Conservation (phyloP, 2,888 invertebrate species). For the Diadromus collaris region DNA sequence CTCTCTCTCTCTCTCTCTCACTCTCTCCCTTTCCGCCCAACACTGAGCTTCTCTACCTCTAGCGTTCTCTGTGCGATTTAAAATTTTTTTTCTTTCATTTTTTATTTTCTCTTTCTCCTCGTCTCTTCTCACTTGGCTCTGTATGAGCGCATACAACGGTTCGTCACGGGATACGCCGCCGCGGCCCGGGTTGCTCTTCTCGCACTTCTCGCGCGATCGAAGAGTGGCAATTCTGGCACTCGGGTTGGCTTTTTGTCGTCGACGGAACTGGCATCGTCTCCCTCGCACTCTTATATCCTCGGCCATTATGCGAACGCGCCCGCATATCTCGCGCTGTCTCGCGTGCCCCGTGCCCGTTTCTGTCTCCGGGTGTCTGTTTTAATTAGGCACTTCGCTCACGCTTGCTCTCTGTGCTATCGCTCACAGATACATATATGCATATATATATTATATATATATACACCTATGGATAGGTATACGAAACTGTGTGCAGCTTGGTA, state of each 20-base stretch:
- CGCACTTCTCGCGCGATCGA: conserved; percentile 76
- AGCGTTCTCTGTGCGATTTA: conserved; percentile 61
- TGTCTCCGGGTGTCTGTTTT: conserved; percentile 80
- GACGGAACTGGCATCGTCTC: conserved; percentile 76
- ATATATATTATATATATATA: conserved; percentile 58
- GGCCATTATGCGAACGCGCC: conserved; percentile 69
- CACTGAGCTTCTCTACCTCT: conserved; percentile 60
- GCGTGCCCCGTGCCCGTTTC: conserved; percentile 69
- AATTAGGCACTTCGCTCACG: conserved; percentile 81
- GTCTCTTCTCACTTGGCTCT: conserved; percentile 55
- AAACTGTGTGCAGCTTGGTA: conserved; percentile 8
- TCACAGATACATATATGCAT: conserved; percentile 59
- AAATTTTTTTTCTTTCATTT: too few relatives aligned
- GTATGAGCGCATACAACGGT: conserved; percentile 26
- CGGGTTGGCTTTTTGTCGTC: conserved; percentile 74
- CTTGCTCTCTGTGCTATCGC: conserved; percentile 57
- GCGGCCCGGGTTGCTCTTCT: conserved; percentile 71
- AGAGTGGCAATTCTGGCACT: conserved; percentile 80
- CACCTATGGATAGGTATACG: conserved; percentile 15
- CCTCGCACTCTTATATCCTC: conserved; percentile 72
- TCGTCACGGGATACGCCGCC: conserved; percentile 2
- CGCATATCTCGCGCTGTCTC: conserved; percentile 54
- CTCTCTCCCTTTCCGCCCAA: conserved; percentile 49
- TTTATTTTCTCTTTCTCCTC: conserved; percentile 62
- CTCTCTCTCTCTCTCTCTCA: too few relatives aligned